Base-by-base conservation (phyloP, 2,888 invertebrate species). In the Drosophila borealis region DNA sequence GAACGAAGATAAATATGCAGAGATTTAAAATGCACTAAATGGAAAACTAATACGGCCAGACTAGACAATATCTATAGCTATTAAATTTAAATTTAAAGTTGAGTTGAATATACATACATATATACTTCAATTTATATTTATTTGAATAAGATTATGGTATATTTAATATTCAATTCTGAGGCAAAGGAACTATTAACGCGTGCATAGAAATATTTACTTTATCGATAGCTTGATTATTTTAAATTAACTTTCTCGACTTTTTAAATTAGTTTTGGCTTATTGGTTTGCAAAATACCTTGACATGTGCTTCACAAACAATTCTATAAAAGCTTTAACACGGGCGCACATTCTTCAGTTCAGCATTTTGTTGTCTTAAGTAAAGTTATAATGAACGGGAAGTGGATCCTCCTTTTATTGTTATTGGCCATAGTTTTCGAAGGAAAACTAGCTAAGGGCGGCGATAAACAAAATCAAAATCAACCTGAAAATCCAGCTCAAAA, bases 1-100 rank as follows among this genome's bases (percentile, higher is more conserved):
- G 57, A 71, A 70, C 70, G 54, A 57, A 67, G 61, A 81, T 78
- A 78, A 66, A 77, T 81, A 54, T 74, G 57, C 66, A 51, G 50
- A 59, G 51, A 74, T 64, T 78, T 63, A 25, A 56, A 51, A 63
- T 39, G 41, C 53, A 54, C 39, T 37, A 49, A 56, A 78, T 57
- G 48, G 33, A 39, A 53, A 65, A 46, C 29, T 48, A 54, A 11
- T 29, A 4, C 4, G 6, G 13, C 3, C 19, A 13, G 8, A 36
- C 4, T 10, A 41, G 14, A 21, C 14, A 21, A n/a, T 9, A 11
- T 8, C 8, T 8, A 29, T 29, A 29, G 29, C 29, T 29, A 8
- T 29, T 6, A 29, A 29, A 29, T 29, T 29, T 29, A 8, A 8
- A 29, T 29, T 29, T 29, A 8, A 8, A 29, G 29, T 29, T 29